Base-by-base conservation (phyloP, 2,888 invertebrate genomes). In the Eurytoma adleriae region DNA sequence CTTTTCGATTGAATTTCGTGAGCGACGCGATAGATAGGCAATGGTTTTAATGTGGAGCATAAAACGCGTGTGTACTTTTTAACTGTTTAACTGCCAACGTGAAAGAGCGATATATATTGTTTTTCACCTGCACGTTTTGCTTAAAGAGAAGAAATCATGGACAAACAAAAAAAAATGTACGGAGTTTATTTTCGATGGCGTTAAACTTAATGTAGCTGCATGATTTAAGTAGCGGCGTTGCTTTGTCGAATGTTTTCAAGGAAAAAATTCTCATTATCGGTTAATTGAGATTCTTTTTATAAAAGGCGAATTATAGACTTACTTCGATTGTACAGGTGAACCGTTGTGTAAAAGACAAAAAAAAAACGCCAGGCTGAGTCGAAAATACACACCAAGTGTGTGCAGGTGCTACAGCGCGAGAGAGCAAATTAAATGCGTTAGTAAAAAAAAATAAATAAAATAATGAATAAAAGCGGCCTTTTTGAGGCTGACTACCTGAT, bases 331-430 rank as follows among this genome's bases (percentile, higher is more conserved):
- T 79, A 10, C 40, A 40, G 40, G 40, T 16, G 20, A 61, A 61
- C 24, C 10, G 16, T 61, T 27, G 61, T 16, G 13, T 16, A 18
- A 48, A 64, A 64, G 18, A 64, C 24, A 24, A 48, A 24, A 87
- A 80, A 77, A 67, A 69, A 66, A 68, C 68, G 56, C 52, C 71
- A 78, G 57, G 71, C 62, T 71, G 62, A 78, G 62, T 77, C 48
- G 76, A 69, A 40, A 75, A 69, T 73, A 83, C 79, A 81, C 83
- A 79, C 77, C 64, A 72, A 70, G 74, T 81, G 79, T 83, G 79
- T 74, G 69, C 54, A 75, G 78, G 66, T 79, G 78, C 79, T 80
- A 79, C 75, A 73, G 72, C 54, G 67, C 57, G 64, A 79, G 61
- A 13, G 71, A 57, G 59, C 48, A 72, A 54, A 54, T 50, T 57